Evolutionary conservation across 2,113 vertebrate genomes (phyloP).

Genomic region (Cebus imitator): DNA sequence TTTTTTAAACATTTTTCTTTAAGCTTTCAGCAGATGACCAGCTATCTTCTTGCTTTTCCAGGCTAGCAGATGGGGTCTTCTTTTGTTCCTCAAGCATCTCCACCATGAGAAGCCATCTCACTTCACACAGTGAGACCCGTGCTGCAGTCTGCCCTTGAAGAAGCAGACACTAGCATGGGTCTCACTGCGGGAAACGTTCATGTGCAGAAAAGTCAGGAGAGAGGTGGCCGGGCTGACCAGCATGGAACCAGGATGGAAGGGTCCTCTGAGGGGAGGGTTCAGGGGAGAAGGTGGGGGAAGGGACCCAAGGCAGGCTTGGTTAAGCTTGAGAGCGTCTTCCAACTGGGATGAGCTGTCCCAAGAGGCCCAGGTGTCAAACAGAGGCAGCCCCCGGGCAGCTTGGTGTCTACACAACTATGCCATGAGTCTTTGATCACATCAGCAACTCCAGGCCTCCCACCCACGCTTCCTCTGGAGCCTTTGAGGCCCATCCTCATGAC

Average conservation of each 20-base stretch:
- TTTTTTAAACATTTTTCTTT: neutral
- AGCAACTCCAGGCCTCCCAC: too few relatives aligned
- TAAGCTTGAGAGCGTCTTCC: too few relatives aligned
- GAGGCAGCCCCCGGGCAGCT: fast-evolving
- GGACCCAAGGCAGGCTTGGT: fast-evolving
- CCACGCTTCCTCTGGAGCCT: neutral
- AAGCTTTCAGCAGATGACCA: neutral
- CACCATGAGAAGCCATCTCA: neutral
- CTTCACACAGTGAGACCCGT: too few relatives aligned
- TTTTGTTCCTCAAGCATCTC: too few relatives aligned
- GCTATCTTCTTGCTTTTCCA: neutral
- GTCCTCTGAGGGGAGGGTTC: neutral
- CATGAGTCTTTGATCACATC: neutral
- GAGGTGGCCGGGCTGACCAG: fast-evolving
- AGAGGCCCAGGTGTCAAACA: too few relatives aligned
- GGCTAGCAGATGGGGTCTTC: too few relatives aligned
- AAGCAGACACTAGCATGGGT: neutral
- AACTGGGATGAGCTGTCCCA: fast-evolving
- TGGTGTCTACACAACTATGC: neutral
- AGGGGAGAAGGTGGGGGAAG: too few relatives aligned
- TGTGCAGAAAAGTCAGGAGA: neutral
- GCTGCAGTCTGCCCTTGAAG: neutral
- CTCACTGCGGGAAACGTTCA: neutral
- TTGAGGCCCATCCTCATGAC: neutral
- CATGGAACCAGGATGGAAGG: fast-evolving